phyloP scores from a whole-genome alignment of 1,140 invertebrate species.

The Drosophila malerkotliana region DNA sequence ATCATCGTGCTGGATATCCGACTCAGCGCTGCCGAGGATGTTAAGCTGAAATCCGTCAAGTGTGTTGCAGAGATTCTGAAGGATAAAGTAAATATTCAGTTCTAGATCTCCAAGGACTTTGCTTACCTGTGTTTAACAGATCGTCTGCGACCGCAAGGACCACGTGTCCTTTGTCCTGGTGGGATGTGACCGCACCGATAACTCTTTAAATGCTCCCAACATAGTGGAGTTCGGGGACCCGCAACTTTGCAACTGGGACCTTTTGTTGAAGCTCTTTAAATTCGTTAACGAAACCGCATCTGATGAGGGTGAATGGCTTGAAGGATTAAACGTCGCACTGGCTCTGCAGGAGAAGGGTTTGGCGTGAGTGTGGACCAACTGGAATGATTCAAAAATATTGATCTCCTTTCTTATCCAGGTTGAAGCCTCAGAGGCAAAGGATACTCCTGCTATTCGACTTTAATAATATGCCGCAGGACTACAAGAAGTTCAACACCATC shows the following conservation, averaged over 20 bases:
- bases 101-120: neutral
- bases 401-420: neutral
- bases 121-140: conserved; percentile 30
- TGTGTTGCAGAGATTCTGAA: conserved; percentile 64
- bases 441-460: conserved; percentile 75
- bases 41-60: conserved; percentile 67
- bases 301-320: conserved; percentile 66
- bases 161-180: conserved; percentile 72
- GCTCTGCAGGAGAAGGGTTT: conserved; percentile 27
- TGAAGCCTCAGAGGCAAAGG: conserved; percentile 41
- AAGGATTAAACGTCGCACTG: conserved; percentile 60
- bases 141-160: conserved; percentile 70
- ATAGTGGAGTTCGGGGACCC: conserved; percentile 32
- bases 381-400: neutral
- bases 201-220: conserved; percentile 22
- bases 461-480: conserved; percentile 53
- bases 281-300: conserved; percentile 60
- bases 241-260: conserved; percentile 61
- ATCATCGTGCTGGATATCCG: conserved; percentile 69
- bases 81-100: conserved; percentile 48
- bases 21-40: conserved; percentile 52
- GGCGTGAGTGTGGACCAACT: conserved; percentile 31
- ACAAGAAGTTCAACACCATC: conserved; percentile 43
- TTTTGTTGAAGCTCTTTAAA: conserved; percentile 53
- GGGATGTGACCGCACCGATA: conserved; percentile 35